phyloP scores from a whole-genome alignment of 2,113 vertebrate species.

The Myiagra hebetior region DNA sequence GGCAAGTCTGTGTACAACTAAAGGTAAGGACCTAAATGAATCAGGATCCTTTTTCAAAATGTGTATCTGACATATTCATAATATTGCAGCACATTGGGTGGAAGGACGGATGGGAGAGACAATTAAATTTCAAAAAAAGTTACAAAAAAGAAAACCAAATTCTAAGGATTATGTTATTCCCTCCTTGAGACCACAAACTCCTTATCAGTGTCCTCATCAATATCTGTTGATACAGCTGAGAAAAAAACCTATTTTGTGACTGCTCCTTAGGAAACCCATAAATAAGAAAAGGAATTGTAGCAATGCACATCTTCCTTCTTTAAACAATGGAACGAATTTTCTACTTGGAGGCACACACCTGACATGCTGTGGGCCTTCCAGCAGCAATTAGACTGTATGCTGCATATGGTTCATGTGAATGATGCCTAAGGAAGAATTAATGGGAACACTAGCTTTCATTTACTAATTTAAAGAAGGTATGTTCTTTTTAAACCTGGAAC shows the following conservation, averaged over 20 bases:
- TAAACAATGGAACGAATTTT: conserved; percentile 61
- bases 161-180: background rate
- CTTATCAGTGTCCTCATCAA: background rate
- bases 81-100: background rate
- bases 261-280: conserved; percentile 34
- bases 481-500: conserved; percentile 1
- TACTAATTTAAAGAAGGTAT: conserved; percentile 14
- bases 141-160: background rate
- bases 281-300: conserved; percentile 56
- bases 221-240: conserved; percentile 32
- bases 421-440: background rate
- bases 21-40: background rate
- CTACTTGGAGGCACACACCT: conserved; percentile 38
- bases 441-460: background rate
- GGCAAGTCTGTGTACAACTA: background rate
- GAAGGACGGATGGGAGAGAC: background rate
- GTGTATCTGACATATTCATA: background rate
- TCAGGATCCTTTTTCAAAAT: background rate
- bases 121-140: background rate
- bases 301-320: conserved; percentile 39
- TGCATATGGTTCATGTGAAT: background rate
- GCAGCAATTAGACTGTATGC: background rate
- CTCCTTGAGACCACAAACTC: background rate
- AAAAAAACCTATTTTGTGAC: conserved; percentile 5
- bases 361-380: conserved; percentile 11